These are phyloP conservation scores for Zeus faber DNA, from an alignment of 2,113 vertebrate species.

Conservation along the genomic window DNA sequence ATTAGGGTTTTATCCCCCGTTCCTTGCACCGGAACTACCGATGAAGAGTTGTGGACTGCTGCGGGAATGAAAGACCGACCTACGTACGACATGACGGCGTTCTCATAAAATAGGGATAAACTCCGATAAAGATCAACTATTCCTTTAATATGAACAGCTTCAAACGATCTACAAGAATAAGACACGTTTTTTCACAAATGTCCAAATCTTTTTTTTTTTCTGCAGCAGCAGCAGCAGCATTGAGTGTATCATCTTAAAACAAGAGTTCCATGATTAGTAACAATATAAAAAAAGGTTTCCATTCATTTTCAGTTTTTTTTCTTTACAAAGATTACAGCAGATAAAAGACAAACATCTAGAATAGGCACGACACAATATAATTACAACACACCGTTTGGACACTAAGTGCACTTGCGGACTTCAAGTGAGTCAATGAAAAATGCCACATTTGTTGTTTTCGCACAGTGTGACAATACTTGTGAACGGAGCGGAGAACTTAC, in stretches of 20 bases:
- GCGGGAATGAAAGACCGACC: too few relatives aligned
- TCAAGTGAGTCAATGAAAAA: constrained; percentile 9
- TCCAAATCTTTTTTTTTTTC: too few relatives aligned
- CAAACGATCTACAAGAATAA: constrained; percentile 48
- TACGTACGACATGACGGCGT: too few relatives aligned
- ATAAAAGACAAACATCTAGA: constrained; percentile 40
- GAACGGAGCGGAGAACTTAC: too few relatives aligned
- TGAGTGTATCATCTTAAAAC: not conserved
- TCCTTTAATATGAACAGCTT: constrained; percentile 16
- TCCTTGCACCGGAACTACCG: too few relatives aligned
- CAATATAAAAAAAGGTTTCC: constrained; percentile 59
- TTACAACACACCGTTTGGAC: constrained; percentile 34
- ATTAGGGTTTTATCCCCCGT: too few relatives aligned
- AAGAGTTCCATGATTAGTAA: constrained; percentile 4
- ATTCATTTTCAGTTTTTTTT: constrained; percentile 38
- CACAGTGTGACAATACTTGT: not conserved
- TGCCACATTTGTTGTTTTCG: not conserved
- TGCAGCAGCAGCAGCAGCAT: too few relatives aligned
- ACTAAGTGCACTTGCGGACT: constrained; percentile 45
- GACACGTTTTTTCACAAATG: constrained; percentile 14
- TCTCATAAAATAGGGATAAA: too few relatives aligned
- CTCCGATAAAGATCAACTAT: too few relatives aligned
- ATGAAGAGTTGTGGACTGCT: too few relatives aligned
- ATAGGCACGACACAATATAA: constrained; percentile 27
- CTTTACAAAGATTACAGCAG: constrained; percentile 66